Percentiles rank a stretch among this genome's conserved stretches.
Conservation (phyloP, 2,888 invertebrate genomes). For the Amphimallon solstitiale region DNA sequence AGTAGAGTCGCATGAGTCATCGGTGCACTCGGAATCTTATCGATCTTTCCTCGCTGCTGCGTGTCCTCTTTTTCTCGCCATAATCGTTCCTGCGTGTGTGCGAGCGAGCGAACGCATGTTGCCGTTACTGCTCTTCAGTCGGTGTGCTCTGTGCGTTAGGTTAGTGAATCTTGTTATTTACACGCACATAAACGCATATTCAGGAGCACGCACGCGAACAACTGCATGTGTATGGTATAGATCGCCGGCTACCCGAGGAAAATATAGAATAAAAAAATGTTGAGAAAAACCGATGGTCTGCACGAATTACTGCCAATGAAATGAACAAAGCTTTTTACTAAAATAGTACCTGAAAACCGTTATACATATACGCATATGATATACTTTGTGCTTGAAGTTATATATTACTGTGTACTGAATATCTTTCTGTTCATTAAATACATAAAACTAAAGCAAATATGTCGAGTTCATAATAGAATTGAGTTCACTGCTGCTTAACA, state of each 20-base stretch:
- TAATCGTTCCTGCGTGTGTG: constrained; percentile 34
- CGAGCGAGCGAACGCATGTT: constrained; percentile 1
- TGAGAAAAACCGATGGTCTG: constrained; percentile 23
- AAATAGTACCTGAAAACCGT: too few relatives aligned
- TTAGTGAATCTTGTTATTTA: constrained; percentile 49
- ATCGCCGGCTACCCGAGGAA: neutral
- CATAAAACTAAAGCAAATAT: too few relatives aligned
- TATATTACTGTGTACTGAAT: too few relatives aligned
- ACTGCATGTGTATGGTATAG: neutral
- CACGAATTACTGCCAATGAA: constrained; percentile 11
- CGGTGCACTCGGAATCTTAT: constrained; percentile 64
- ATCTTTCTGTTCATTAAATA: too few relatives aligned
- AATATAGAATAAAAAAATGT: constrained; percentile 9
- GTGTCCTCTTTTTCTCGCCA: constrained; percentile 35
- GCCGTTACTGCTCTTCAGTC: constrained; percentile 10
- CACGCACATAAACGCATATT: constrained; percentile 28
- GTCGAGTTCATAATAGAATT: too few relatives aligned
- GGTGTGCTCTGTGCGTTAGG: constrained; percentile 47
- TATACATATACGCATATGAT: too few relatives aligned
- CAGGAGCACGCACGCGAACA: neutral
- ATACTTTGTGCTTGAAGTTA: too few relatives aligned
- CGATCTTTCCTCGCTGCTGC: constrained; percentile 53
- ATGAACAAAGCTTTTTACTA: too few relatives aligned
- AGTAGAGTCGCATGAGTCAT: constrained; percentile 62
- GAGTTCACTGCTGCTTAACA: too few relatives aligned